Conservation (phyloP, 2,888 invertebrate species). For the Zygothrica quintamaculata region DNA sequence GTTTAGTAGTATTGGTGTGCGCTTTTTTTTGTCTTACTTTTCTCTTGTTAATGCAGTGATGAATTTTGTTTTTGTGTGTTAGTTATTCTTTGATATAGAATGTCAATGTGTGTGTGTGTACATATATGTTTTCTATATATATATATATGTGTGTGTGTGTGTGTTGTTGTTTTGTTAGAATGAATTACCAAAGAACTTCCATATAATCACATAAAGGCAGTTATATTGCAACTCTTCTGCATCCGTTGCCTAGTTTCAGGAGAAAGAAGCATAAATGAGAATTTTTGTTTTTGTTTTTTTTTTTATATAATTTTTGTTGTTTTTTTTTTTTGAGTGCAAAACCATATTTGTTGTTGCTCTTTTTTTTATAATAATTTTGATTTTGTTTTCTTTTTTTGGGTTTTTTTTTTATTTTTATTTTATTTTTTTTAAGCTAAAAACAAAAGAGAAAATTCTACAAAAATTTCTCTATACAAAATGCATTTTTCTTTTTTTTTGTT, state of each 20-base stretch:
- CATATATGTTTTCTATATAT: no score
- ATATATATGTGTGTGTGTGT: no score
- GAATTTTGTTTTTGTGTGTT: slow-evolving; percentile 26
- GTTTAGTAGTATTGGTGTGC: slow-evolving; percentile 10
- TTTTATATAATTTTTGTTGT: slow-evolving; percentile 35
- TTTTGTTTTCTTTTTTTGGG: slow-evolving; percentile 19
- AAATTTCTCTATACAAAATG: slow-evolving; percentile 57
- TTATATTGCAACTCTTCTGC: slow-evolving; percentile 86
- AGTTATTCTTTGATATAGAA: no score
- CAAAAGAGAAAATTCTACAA: slow-evolving; percentile 48
- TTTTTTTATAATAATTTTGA: slow-evolving; percentile 23
- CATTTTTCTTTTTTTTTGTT: no score
- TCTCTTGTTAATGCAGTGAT: slow-evolving; percentile 28
- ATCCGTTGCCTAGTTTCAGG: slow-evolving; percentile 80
- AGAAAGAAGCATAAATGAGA: slow-evolving; percentile 75
- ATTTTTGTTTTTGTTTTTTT: slow-evolving; percentile 36
- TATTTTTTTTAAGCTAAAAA: slow-evolving; percentile 41
- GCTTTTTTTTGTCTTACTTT: slow-evolving; percentile 14
- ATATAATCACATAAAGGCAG: slow-evolving; percentile 90
- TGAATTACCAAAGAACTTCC: slow-evolving; percentile 88
- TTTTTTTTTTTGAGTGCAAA: slow-evolving; percentile 4
- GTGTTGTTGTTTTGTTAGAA: slow-evolving; percentile 63
- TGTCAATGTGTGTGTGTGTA: no score
- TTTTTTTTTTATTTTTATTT: slow-evolving; percentile 24
- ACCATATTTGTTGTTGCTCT: slow-evolving; percentile 32